Evolutionary conservation across 2,888 invertebrate genomes (phyloP), one percentile per base, ranked within the genome.

Genomic region (Blomia tropicalis): DNA sequence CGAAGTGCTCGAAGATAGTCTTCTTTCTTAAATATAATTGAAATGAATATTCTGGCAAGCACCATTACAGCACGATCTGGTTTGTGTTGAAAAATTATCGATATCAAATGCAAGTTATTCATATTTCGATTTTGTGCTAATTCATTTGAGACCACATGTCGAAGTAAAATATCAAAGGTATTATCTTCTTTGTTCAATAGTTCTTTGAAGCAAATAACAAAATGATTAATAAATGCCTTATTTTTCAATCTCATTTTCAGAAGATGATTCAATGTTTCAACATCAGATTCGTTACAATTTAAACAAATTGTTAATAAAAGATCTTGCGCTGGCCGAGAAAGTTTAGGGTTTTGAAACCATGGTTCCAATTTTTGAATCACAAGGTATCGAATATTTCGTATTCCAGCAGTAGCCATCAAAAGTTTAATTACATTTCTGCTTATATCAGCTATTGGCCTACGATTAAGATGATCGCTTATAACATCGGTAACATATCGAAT

Each of bases 281-380:
- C 74, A 75, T 87, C 87, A 63, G 79, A 76, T 3, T 78, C 75
- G 22, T 83, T 84, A 68, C 90, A 88, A 76, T 96, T 96, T 69
- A 84, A 82, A 73, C 92, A 93, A 67, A 95, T 81, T 70, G 87
- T 84, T 61, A 91, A 84, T 29, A 96, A 76, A 60, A 96, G 75
- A 75, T 95, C 95, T 73, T 92, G 91, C 0, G 91, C 91, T 25
- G 85, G 82, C 70, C 88, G 83, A 78, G 87, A 86, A 60, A 92
- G 76, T 71, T 95, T 96, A 65, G 92, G 91, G 72, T 93, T 93
- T 73, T 92, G 91, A 63, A 95, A 78, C 93, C 93, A 95, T 69
- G 85, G 81, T 73, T 95, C 95, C 23, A 95, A 78, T 0, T 87
- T 82, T 0, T 84, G 81, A 1, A 85, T 83, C 0, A 85, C 83